These are phyloP conservation scores for Pollimyrus isidori DNA, from an alignment of 2,113 vertebrate species.

Conservation along the genomic window DNA sequence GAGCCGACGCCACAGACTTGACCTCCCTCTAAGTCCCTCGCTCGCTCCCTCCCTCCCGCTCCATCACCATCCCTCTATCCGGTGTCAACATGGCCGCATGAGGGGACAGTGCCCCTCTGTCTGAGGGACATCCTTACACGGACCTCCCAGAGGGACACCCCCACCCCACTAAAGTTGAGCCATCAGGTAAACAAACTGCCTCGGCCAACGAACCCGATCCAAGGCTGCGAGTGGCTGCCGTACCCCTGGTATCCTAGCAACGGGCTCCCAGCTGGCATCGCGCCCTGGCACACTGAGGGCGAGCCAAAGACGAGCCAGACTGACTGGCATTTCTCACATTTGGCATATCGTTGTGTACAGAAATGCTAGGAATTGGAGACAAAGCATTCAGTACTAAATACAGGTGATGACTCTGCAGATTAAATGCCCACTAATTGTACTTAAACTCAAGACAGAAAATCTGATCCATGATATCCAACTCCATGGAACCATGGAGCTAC, in stretches of 20 bases:
- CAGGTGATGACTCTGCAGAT: background rate
- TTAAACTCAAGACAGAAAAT: background rate
- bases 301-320: slow-evolving; percentile 32
- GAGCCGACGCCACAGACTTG: background rate
- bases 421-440: background rate
- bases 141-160: background rate
- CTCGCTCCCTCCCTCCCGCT: background rate
- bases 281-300: slow-evolving; percentile 44
- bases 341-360: slow-evolving; percentile 23
- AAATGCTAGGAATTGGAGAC: slow-evolving; percentile 19
- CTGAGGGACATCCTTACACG: background rate
- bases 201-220: background rate
- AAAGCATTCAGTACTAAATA: slow-evolving; percentile 23
- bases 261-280: slow-evolving; percentile 44
- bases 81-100: background rate
- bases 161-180: background rate
- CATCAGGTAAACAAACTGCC: background rate
- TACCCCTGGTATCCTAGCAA: slow-evolving; percentile 62
- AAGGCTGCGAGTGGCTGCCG: slow-evolving; percentile 3
- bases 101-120: background rate
- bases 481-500: too few species aligned
- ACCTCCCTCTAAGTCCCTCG: background rate
- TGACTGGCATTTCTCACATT: slow-evolving; percentile 28
- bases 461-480: background rate
- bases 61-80: background rate